Conservation (phyloP, 2,888 invertebrate species). For the Caenorhabditis zanzibari region DNA sequence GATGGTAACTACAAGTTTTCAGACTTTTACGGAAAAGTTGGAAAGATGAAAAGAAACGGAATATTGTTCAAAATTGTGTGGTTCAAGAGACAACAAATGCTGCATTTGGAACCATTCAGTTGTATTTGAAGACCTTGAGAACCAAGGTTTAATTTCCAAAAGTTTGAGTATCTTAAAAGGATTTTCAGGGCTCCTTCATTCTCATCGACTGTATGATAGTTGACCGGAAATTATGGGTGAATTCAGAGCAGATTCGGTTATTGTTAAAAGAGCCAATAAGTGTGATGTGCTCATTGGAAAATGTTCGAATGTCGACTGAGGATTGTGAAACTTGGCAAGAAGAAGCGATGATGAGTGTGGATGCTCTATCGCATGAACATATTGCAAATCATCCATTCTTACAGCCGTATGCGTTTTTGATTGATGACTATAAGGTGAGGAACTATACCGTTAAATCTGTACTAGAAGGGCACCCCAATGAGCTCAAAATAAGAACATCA, state of each 20-base stretch:
- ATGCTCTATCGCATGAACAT: slow-evolving; percentile 54
- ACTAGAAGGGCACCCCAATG: too few relatives aligned
- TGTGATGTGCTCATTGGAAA: slow-evolving; percentile 53
- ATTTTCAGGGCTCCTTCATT: slow-evolving; percentile 43
- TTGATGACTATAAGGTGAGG: slow-evolving; percentile 63
- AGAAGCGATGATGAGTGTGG: slow-evolving; percentile 49
- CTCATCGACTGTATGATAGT: slow-evolving; percentile 56
- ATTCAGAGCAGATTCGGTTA: slow-evolving; percentile 53
- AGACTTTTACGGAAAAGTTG: slow-evolving; percentile 58
- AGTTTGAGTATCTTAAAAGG: background rate
- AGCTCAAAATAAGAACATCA: too few relatives aligned
- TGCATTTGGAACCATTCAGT: slow-evolving; percentile 65
- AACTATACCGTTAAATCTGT: background rate
- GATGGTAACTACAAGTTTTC: background rate
- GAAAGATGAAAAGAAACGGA: slow-evolving; percentile 65
- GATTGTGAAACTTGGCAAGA: slow-evolving; percentile 66
- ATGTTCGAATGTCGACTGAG: slow-evolving; percentile 61
- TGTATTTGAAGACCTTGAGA: slow-evolving; percentile 55
- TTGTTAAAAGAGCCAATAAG: slow-evolving; percentile 56
- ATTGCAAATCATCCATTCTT: slow-evolving; percentile 43
- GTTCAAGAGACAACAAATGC: slow-evolving; percentile 70
- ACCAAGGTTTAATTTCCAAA: slow-evolving; percentile 28
- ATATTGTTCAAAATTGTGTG: slow-evolving; percentile 67
- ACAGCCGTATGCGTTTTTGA: slow-evolving; percentile 54
- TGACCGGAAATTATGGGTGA: slow-evolving; percentile 59